These are phyloP conservation scores for Chloroceryle inda DNA, from an alignment of 2,797 vertebrate genomes.

Conservation along the genomic window DNA sequence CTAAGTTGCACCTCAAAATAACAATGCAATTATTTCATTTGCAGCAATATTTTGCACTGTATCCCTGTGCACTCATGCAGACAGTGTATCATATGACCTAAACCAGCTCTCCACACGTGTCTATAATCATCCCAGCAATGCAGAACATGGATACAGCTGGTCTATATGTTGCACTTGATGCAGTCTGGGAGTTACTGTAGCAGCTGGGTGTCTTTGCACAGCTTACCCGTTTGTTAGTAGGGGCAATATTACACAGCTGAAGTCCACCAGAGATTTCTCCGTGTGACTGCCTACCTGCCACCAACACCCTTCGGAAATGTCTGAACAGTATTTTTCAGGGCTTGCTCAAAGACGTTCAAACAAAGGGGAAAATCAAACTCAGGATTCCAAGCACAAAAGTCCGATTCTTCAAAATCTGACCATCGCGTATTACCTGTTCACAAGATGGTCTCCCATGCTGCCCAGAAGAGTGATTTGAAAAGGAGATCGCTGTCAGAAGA, in stretches of 20 bases:
- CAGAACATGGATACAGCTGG: slow-evolving; percentile 90
- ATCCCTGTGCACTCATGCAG: slow-evolving; percentile 88
- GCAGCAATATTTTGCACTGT: slow-evolving; percentile 91
- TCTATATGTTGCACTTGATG: slow-evolving; percentile 89
- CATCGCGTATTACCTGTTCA: slow-evolving; percentile 23
- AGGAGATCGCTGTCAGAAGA: slow-evolving; percentile 44
- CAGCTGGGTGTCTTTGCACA: slow-evolving; percentile 87
- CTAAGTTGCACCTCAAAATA: background rate
- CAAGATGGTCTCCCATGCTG: background rate
- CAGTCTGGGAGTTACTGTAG: slow-evolving; percentile 86
- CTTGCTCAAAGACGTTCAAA: background rate
- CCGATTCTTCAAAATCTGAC: slow-evolving; percentile 50
- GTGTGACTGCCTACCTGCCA: slow-evolving; percentile 69
- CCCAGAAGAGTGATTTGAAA: slow-evolving; percentile 45
- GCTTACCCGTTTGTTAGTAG: slow-evolving; percentile 84
- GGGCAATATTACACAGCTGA: slow-evolving; percentile 83
- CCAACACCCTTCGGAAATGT: background rate
- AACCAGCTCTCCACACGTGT: slow-evolving; percentile 88
- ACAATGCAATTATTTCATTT: slow-evolving; percentile 17
- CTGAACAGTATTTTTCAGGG: background rate
- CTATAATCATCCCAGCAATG: slow-evolving; percentile 87
- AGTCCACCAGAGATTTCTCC: slow-evolving; percentile 83
- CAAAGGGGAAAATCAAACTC: background rate
- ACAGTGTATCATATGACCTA: slow-evolving; percentile 89
- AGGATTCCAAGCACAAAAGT: slow-evolving; percentile 60